These are phyloP conservation scores for Metellina segmentata DNA, from an alignment of 2,888 invertebrate species.

Conservation along the genomic window DNA sequence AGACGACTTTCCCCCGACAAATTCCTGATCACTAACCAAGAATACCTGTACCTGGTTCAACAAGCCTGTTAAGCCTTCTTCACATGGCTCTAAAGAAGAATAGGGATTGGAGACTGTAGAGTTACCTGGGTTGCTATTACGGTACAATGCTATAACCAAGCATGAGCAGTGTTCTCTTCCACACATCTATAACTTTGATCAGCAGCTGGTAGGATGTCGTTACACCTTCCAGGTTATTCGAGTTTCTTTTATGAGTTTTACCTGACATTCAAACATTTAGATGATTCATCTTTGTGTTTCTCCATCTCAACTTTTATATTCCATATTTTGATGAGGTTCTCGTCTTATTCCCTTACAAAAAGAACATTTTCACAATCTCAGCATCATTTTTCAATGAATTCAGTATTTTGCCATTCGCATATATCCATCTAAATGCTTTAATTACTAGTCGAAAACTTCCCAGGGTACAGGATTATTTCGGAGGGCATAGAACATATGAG, in stretches of 20 bases:
- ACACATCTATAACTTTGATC: neutral
- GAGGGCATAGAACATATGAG: too few species aligned
- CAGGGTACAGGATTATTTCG: too few species aligned
- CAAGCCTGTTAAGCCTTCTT: conserved; percentile 24
- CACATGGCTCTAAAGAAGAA: conserved; percentile 59
- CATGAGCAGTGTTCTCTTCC: neutral
- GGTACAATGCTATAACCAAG: neutral
- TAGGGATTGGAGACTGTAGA: conserved; percentile 25
- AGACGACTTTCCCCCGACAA: conserved; percentile 10
- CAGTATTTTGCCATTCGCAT: too few species aligned
- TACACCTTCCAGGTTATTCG: conserved; percentile 26
- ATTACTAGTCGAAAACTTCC: too few species aligned
- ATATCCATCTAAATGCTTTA: too few species aligned
- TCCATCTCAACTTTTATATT: conserved; percentile 8
- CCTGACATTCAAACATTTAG: conserved; percentile 25
- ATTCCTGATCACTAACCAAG: neutral
- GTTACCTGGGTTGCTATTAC: conserved; percentile 9
- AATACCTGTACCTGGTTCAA: conserved; percentile 5
- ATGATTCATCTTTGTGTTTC: conserved; percentile 23
- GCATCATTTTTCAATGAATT: too few species aligned
- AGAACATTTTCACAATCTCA: too few species aligned
- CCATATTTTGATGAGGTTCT: neutral
- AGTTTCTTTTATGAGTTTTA: conserved; percentile 35
- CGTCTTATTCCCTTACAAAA: too few species aligned
- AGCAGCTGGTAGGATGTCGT: conserved; percentile 9